phyloP scores from a whole-genome alignment of 2,113 vertebrate species.

The Poicephalus gulielmi region DNA sequence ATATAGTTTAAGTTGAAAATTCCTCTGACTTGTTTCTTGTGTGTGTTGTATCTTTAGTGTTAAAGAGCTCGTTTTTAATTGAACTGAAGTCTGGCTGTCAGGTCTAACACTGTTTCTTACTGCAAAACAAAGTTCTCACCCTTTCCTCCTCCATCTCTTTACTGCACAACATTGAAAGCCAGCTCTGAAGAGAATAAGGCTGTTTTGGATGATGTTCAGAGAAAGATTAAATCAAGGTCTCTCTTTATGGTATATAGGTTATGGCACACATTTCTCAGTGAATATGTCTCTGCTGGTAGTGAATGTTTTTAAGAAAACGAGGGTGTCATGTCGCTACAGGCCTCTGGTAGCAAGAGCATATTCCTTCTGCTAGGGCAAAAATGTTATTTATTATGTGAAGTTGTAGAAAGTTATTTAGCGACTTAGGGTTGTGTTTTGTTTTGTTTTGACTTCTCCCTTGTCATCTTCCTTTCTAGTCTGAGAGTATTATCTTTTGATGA shows the following conservation, averaged over 20 bases:
- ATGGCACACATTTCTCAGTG: background rate
- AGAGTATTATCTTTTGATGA: background rate
- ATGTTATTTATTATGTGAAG: background rate
- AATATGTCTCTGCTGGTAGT: background rate
- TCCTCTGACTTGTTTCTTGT: background rate
- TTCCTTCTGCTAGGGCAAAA: background rate
- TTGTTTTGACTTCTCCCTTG: background rate
- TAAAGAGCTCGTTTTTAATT: background rate
- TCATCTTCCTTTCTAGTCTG: background rate
- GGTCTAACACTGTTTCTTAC: background rate
- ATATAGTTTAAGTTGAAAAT: background rate
- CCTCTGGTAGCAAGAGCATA: background rate
- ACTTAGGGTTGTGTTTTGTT: background rate
- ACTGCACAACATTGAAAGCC: background rate
- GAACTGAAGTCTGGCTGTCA: background rate
- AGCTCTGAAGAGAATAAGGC: background rate
- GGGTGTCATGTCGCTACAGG: background rate
- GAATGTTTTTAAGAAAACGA: background rate
- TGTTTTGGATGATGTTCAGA: background rate
- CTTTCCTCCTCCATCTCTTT: background rate
- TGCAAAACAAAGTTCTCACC: constrained; percentile 31
- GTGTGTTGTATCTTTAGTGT: background rate
- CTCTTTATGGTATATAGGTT: background rate
- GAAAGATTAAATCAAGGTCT: constrained; percentile 19
- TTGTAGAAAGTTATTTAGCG: background rate